Base-by-base conservation (phyloP, 1,140 invertebrate genomes). In the Hypsibius dujardini region DNA sequence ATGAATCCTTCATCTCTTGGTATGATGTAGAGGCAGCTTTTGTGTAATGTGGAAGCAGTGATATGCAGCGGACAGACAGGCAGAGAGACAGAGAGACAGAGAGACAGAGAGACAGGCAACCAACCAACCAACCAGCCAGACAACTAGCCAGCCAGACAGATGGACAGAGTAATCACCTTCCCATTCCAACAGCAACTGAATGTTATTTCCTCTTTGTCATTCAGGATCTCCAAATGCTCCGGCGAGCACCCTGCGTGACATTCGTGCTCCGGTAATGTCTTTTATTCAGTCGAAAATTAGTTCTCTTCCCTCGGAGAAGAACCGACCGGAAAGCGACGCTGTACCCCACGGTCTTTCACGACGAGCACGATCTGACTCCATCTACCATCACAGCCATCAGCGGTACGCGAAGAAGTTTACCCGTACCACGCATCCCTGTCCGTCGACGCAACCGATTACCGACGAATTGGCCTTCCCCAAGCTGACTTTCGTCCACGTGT, bases 401-500 rank as follows among this genome's bases (percentile, higher is more conserved):
- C 62, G 62, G 12, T 67, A 12, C 45, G 3, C 42, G 62, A 12
- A 42, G 12, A 12, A 42, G 7, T 42, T 45, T 12, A 3, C 62
- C 42, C 62, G 62, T 3, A 12, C 42, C 3, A 15, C 62, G 3
- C 62, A 67, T 42, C 62, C 62, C 12, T 7, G 50, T n/a, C 50
- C 7, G 7, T n/a, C 50, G 50, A 42, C 42, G 12, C 62, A 7
- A 15, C 12, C 62, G 12, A 45, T 67, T 7, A 67, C 62, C 12
- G 62, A 67, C 62, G 62, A 67, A 42, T 42, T 67, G 42, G 62
- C 62, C 62, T 67, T 15, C 45, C 62, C 62, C 62, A 67, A 67
- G 42, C 3, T 67, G 12, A 42, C 62, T 7, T 15, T 67, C 12
- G 62, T 67, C 3, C 62, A 67, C 62, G 3, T 67, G 12, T 67